phyloP scores from a whole-genome alignment of 2,888 invertebrate species.

The Lysandra coridon region DNA sequence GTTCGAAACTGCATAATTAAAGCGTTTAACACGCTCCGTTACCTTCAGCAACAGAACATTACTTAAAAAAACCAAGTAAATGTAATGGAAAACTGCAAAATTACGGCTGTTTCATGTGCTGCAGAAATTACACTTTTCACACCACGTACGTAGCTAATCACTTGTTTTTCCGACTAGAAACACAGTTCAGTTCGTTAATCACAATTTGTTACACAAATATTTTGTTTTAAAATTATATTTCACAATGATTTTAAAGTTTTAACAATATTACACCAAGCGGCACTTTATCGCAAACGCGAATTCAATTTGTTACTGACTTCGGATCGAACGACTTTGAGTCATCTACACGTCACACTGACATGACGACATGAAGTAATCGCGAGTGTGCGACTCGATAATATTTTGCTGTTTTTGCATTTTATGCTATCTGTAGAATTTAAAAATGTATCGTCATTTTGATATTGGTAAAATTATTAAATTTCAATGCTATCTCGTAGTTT shows the following conservation, averaged over 20 bases:
- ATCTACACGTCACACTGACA: slow-evolving; percentile 62
- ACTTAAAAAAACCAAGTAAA: slow-evolving; percentile 59
- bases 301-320: slow-evolving; percentile 73
- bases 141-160: slow-evolving; percentile 31
- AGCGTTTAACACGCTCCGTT: slow-evolving; percentile 55
- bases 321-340: slow-evolving; percentile 51
- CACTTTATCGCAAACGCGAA: slow-evolving; percentile 59
- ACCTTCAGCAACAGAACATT: slow-evolving; percentile 60
- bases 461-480: too few species aligned
- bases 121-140: slow-evolving; percentile 35
- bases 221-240: slow-evolving; percentile 42
- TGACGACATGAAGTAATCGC: slow-evolving; percentile 51
- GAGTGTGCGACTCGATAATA: slow-evolving; percentile 42
- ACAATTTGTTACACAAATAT: slow-evolving; percentile 39
- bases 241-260: slow-evolving; percentile 49
- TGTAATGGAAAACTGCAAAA: slow-evolving; percentile 55
- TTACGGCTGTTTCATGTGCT: slow-evolving; percentile 48
- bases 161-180: slow-evolving; percentile 29
- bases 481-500: too few species aligned
- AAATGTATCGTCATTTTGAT: too few species aligned
- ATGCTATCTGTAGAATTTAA: too few species aligned
- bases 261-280: slow-evolving; percentile 51
- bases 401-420: background rate
- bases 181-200: slow-evolving; percentile 41
- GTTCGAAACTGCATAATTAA: slow-evolving; percentile 56